Evolutionary conservation across 2,113 vertebrate species (phyloP), one percentile per base, ranked within the genome.

Genomic region (Rostratula benghalensis): DNA sequence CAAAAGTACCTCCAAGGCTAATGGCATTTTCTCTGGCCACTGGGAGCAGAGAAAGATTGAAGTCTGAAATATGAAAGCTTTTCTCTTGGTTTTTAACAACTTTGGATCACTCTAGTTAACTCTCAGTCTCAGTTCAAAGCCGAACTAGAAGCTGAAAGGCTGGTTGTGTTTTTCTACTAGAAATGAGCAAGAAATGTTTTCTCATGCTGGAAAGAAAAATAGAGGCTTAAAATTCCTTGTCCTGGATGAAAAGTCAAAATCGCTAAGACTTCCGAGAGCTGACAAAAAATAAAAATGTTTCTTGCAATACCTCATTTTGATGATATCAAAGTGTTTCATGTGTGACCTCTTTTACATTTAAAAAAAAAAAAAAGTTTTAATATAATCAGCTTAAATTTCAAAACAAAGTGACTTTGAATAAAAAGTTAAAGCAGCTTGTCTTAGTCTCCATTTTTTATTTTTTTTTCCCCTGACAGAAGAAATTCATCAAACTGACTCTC

Each of bases 261-360:
- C 31, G 63, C 56, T 61, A 43, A 82, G 89, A 84, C 46, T 93
- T 92, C 39, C 3, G 15, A 73, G 77, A 87, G 70, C 60, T 71
- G 48, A 70, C 76, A 85, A 57, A 91, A 85, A 85, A 9, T 9
- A 60, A 61, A 45, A 41, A 48, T 22, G 6, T 6, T 70, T 33
- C 39, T 80, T 89, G 48, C 69, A 56, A 67, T 81, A n/a, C 56
- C 48, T 92, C 64, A 82, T 95, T 75, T 78, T 91, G 93, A 96
- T 95, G 83, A 31, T 93, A 95, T 96, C 91, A 82, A 92, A 97
- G 87, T 60, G 69, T 94, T 97, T 96, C 65, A 92, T 92, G 87
- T 84, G 80, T 93, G 93, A 96, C 95, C 93, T 93, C 93, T 71
- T 97, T 96, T 94, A 92, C 70, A 69, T 84, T 93, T 50, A 10